A percentile compares a stretch with the other conserved stretches of the same genome.
phyloP scores from a whole-genome alignment of 2,888 invertebrate species.

The Blastobasis adustella region DNA sequence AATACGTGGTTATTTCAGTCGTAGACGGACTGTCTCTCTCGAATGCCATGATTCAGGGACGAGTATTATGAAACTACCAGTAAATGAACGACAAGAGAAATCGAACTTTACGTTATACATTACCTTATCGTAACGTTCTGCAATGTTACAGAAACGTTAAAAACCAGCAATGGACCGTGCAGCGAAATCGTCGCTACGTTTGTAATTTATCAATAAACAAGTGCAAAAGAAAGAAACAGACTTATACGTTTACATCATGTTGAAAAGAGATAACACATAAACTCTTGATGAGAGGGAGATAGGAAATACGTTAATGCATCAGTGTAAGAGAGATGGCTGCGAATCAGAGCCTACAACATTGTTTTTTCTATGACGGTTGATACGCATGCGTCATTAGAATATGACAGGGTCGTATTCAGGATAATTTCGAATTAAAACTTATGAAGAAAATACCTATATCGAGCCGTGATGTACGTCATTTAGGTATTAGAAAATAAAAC shows the following conservation, averaged over 20 bases:
- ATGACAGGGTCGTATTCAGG: conserved; percentile 38
- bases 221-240: conserved; percentile 30
- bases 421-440: not conserved
- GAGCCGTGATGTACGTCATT: not conserved
- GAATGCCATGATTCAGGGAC: conserved; percentile 32
- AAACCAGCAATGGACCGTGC: conserved; percentile 27
- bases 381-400: conserved; percentile 65
- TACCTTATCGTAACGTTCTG: not conserved
- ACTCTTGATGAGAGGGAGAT: conserved; percentile 1
- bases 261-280: conserved; percentile 21
- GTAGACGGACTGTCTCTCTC: conserved; percentile 41
- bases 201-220: conserved; percentile 46
- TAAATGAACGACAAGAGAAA: not conserved
- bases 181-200: conserved; percentile 14
- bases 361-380: conserved; percentile 48
- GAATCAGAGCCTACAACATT: conserved; percentile 44
- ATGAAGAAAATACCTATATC: not conserved
- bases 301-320: not conserved
- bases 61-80: conserved; percentile 10
- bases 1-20: conserved; percentile 17
- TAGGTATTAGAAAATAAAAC: no score
- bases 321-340: conserved; percentile 38
- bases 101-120: no score
- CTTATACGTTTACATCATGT: conserved; percentile 8
- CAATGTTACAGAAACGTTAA: conserved; percentile 6